Evolutionary conservation across 2,113 vertebrate genomes (phyloP), one percentile per base, ranked within the genome.

Genomic region (Megaceryle torquata): DNA sequence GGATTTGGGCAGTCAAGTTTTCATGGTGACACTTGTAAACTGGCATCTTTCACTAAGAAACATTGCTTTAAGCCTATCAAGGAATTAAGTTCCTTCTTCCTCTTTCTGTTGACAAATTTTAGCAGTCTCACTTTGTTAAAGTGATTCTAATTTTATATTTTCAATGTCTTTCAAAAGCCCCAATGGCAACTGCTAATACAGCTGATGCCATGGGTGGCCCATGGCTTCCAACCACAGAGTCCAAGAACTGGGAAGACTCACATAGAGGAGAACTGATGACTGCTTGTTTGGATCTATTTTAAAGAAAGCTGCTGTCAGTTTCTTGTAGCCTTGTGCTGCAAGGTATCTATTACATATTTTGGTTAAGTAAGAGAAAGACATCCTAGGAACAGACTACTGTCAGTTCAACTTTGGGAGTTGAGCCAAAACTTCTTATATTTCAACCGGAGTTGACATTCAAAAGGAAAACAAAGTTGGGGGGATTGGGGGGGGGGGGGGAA

Each of bases 1-100:
- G 43, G 71, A 91, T 74, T 94, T 90, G 76, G 79, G 90, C 79
- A 43, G 51, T 91, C 71, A 93, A 83, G 71, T 83, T 83, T 94
- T 96, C 79, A 19, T 25, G 6, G 48, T 37, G 60, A 68, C 76
- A 18, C 39, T 77, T 67, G 44, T 39, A 29, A 96, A 67, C 26
- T 14, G 64, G 3, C 43, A 76, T n/a, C 31, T 88, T 86, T 31
- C 16, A 14, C 76, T 63, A 28, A 64, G 71, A 76, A 85, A 43
- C 20, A 68, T 59, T 76, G 41, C 20, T 91, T 64, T 10, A 46
- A 81, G 15, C 22, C 17, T 9, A 39, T 21, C 10, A 44, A 43
- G 43, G 35, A 29, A 59, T 31, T 28, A 56, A 78, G 29, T 44
- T 44, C 48, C 33, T 67, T 67, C 37, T 21, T 72, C 14, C 24